A percentile compares a stretch with the other conserved stretches of the same genome.
Conservation (phyloP, 2,888 invertebrate genomes). For the Synanthedon myopaeformis region DNA sequence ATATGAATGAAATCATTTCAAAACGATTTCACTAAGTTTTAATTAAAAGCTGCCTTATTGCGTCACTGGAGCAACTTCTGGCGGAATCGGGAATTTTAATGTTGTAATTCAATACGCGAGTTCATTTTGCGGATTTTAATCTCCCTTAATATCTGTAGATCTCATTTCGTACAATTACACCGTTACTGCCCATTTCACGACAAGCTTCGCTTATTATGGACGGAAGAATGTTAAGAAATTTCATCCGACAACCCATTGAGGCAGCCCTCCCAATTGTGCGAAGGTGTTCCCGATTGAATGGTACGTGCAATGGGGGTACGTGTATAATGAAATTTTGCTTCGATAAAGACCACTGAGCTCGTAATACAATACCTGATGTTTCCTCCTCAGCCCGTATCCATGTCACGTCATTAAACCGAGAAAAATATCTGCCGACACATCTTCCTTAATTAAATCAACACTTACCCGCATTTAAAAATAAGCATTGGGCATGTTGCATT, state of each 20-base stretch:
- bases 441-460: constrained; percentile 54
- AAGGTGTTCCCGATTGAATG: constrained; percentile 67
- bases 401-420: constrained; percentile 60
- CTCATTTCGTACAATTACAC: constrained; percentile 62
- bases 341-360: constrained; percentile 64
- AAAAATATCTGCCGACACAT: constrained; percentile 65
- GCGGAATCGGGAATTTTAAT: constrained; percentile 31
- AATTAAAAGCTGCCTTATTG: constrained; percentile 3
- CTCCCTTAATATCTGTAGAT: constrained; percentile 58
- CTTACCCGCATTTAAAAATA: constrained; percentile 16
- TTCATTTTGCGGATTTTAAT: constrained; percentile 60
- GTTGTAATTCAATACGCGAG: constrained; percentile 30
- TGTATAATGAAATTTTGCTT: constrained; percentile 66
- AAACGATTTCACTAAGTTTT: constrained; percentile 11
- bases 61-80: constrained; percentile 15
- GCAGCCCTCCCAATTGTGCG: constrained; percentile 65
- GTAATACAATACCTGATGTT: constrained; percentile 68
- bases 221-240: constrained; percentile 67
- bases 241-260: constrained; percentile 68
- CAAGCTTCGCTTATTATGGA: constrained; percentile 61
- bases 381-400: constrained; percentile 65
- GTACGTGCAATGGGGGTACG: constrained; percentile 59
- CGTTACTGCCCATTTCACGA: constrained; percentile 64
- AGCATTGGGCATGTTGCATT: too few relatives aligned
- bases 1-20: constrained; percentile 10